Base-by-base conservation (phyloP, 1,140 invertebrate genomes). In the Dolichoris vasculosae region DNA sequence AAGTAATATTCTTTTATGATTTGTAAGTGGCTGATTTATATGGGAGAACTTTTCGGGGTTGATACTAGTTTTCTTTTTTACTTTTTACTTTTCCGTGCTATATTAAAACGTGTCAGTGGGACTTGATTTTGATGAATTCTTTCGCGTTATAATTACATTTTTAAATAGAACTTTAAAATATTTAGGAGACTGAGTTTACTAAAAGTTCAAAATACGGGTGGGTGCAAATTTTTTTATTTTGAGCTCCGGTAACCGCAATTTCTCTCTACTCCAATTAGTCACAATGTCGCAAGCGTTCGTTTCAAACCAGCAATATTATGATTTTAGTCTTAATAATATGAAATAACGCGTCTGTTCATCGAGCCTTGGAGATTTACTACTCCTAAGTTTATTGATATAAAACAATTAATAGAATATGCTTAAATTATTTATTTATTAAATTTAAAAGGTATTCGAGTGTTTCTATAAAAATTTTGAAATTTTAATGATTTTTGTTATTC, bases 21-120 rank as follows among this genome's bases (percentile, higher is more conserved):
- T 71, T 11, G 35, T 40, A 71, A 71, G 67, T 71, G 40, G 67
- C 40, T 71, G 67, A 71, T 71, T 71, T 71, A 71, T 71, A 40
- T 40, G 38, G 30, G 9, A 71, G 40, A 71, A 71, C 30, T 71
- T 71, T 71, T 40, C 13, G 1, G 17, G 35, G 23, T 71, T 40
- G 17, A 35, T 71, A 40, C 40, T 15, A 38, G 40, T 40, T 71
- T 71, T 11, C 13, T 35, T 40, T 71, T 40, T 23, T 6, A 13
- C 35, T 40, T 71, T 71, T 71, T 71, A 71, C n/a, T n/a, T n/a
- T n/a, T n/a, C n/a, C 11, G 35, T 0, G 67, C 30, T 20, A 9
- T 9, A 67, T 67, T 32, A 67, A 67, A 67, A 67, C 0, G 35
- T 30, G n/a, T 67, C 64, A n/a, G 1, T 1, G 1, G 9, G 4